A percentile compares a stretch with the other conserved stretches of the same genome.
Conservation (phyloP, 1,140 invertebrate species). For the Cydia fagiglandana region DNA sequence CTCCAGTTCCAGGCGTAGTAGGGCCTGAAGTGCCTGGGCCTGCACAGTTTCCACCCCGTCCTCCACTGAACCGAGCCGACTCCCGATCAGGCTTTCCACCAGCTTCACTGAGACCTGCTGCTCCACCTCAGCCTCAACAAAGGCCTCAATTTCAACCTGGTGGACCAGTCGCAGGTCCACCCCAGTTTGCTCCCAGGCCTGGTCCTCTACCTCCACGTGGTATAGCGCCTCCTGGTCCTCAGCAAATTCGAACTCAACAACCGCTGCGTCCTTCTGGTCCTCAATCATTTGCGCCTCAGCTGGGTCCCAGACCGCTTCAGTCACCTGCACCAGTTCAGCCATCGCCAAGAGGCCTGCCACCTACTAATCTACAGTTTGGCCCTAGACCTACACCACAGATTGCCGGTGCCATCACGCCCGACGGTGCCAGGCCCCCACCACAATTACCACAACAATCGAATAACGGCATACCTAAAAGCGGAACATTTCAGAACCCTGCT, state of each 20-base stretch:
- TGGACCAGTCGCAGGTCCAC: slow-evolving; percentile 63
- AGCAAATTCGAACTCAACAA: slow-evolving; percentile 50
- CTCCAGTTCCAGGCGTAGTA: slow-evolving; percentile 49
- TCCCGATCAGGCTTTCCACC: slow-evolving; percentile 67
- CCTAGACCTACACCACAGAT: slow-evolving; percentile 65
- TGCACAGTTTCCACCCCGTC: slow-evolving; percentile 52
- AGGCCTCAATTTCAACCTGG: slow-evolving; percentile 74
- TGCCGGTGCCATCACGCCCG: slow-evolving; percentile 55
- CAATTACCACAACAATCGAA: slow-evolving; percentile 46
- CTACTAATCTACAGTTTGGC: slow-evolving; percentile 72
- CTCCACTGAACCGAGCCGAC: slow-evolving; percentile 72
- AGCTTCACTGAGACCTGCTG: slow-evolving; percentile 52
- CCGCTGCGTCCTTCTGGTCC: slow-evolving; percentile 52
- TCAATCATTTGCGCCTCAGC: slow-evolving; percentile 61
- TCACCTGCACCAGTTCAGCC: slow-evolving; percentile 54
- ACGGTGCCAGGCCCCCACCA: slow-evolving; percentile 52
- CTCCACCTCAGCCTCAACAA: slow-evolving; percentile 55
- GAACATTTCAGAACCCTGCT: slow-evolving; percentile 36
- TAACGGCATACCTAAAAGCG: slow-evolving; percentile 57
- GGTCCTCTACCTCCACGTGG: slow-evolving; percentile 51
- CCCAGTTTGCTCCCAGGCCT: slow-evolving; percentile 55
- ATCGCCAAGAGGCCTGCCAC: slow-evolving; percentile 59
- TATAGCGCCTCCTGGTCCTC: slow-evolving; percentile 48
- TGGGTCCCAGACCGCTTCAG: slow-evolving; percentile 56
- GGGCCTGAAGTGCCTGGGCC: slow-evolving; percentile 44